Evolutionary conservation across 1,140 invertebrate species (phyloP), one percentile per base, ranked within the genome.

Genomic region (Leptinotarsa lineolata): DNA sequence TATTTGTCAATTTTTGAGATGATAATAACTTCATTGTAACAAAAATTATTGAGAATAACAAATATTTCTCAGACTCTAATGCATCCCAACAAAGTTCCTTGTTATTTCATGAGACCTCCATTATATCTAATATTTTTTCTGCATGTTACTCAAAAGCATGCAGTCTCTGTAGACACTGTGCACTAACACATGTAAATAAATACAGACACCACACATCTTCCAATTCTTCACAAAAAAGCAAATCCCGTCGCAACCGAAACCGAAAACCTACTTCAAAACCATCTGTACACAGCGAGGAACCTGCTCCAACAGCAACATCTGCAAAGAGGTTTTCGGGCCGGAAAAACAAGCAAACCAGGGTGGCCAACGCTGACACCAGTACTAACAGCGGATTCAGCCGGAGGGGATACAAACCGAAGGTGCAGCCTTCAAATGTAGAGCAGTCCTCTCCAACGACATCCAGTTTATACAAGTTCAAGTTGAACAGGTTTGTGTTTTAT

Each of bases 381-480:
- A 87, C 81, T 85, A 70, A 84, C 78, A 75, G 78, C 61, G 85
- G 86, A 68, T 87, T 80, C 71, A 81, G 86, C 18, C 87, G 87
- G 72, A 85, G 89, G 61, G 86, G 88, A 6, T 91, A 88, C 80
- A 89, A 90, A 72, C 88, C 88, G 2, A 89, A 88, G 79, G 81
- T 90, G 18, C 88, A 88, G 78, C 81, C 88, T 54, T 86, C 88
- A 16, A 80, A 86, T 46, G 87, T 89, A 1, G 89, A 90, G 81
- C 74, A 74, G 45, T 60, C 81, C 66, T 79, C 84, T 46, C 79
- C 84, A 48, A 88, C 89, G 2, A 89, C 22, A 21, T 63, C 89
- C 24, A 90, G 87, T 77, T 84, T 90, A 39, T 91, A 90, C 81
- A 93, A 94, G 84, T 91, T 92, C 76, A 95, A 93, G 81, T 84